Evolutionary conservation across 2,888 invertebrate genomes (phyloP), one percentile per base, ranked within the genome.

Genomic region (Rotaria socialis): DNA sequence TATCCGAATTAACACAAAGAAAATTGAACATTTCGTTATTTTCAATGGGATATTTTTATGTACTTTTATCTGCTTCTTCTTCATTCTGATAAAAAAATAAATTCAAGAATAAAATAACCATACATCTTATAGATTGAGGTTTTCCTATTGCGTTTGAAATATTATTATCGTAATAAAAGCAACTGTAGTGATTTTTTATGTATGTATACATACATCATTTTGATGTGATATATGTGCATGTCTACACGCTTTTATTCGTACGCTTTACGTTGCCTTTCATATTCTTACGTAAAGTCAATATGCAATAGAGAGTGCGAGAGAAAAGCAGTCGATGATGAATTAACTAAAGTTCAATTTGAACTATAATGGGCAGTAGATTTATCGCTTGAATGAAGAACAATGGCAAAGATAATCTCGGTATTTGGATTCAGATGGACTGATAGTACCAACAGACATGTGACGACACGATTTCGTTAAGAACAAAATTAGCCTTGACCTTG

Each of bases 161-260:
- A 41, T 67, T 67, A 67, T 67, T 67, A 67, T 67, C 27, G 35
- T 35, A 67, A 35, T 67, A 67, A 67, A 67, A 67, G 35, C 67
- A 41, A 19, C 35, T 41, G 27, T 35, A 67, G 16, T 67, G 67
- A 35, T 67, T 67, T 19, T 19, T 55, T 67, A 67, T 35, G 67
- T 19, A 67, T 67, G 35, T 19, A 67, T 16, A 35, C 19, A 19
- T 35, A 5, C 35, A 35, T 67, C 35, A 67, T 35, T 6, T 67
- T 11, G 19, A 41, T 35, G 35, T 67, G 35, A 67, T 35, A 35
- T 67, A 19, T 67, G 67, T 35, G 16, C 67, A 35, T 27, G 35
- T 67, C 67, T 27, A 19, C 7, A 35, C 19, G 35, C 16, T 41
- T 67, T 67, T 35, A 19, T 35, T 27, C 35, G 35, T 67, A 27